These are phyloP conservation scores for Dorcus hopei DNA, from an alignment of 2,888 invertebrate species.

Conservation along the genomic window DNA sequence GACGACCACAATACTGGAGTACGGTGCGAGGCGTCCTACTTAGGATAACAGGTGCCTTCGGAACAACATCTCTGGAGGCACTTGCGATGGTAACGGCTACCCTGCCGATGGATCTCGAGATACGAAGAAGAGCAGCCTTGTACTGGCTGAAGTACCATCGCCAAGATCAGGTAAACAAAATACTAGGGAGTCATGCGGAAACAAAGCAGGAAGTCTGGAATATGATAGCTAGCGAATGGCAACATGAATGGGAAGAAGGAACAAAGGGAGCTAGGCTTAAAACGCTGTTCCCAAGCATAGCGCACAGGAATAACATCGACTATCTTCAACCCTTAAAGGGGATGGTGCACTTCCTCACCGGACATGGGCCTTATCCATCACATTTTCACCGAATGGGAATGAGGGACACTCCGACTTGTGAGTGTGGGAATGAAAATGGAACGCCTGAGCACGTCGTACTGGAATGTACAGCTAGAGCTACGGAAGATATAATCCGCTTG, in stretches of 20 bases:
- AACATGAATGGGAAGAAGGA: not conserved
- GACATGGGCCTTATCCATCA: not conserved
- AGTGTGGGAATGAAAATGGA: not conserved
- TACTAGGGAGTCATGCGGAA: no score
- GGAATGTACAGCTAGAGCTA: not conserved
- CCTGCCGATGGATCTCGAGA: conserved; percentile 5
- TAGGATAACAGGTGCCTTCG: not conserved
- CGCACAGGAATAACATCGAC: not conserved
- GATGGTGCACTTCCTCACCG: not conserved
- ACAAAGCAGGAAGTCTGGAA: not conserved
- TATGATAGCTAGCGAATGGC: not conserved
- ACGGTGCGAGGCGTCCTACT: not conserved
- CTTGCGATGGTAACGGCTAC: not conserved
- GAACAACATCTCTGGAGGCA: conserved; percentile 7
- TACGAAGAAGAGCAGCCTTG: not conserved
- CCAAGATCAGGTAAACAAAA: no score
- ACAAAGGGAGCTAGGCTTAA: not conserved
- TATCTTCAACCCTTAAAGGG: not conserved
- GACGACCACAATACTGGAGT: no score
- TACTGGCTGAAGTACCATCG: not conserved
- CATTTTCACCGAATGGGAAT: not conserved
- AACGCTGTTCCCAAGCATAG: not conserved
- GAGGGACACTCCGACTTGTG: not conserved
- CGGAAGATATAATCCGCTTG: no score
- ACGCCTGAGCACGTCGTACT: conserved; percentile 4